Evolutionary conservation across 2,888 invertebrate species (phyloP), one percentile per base, ranked within the genome.

Genomic region (Drosophila gaucha): DNA sequence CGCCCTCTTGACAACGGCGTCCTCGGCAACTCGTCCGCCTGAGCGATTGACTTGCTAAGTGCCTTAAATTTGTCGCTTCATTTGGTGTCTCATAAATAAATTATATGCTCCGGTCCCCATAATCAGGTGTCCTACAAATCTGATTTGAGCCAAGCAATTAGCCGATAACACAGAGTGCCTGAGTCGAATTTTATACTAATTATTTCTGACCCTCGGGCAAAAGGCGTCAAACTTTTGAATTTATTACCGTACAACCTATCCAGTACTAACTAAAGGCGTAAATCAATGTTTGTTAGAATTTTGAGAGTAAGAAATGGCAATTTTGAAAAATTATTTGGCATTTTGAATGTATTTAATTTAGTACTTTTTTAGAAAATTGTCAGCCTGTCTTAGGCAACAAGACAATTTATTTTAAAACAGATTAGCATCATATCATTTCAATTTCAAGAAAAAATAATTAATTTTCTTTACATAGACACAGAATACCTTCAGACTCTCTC

Each of bases 121-220:
- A 83, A 86, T 88, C 84, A 84, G 70, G 59, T 65, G 52, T 44
- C 62, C 60, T 67, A 65, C 87, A 85, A 87, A 83, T 83, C 67
- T 64, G 89, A 87, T 83, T 83, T 87, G 64, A 67, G 88, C 76
- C 63, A 63, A 68, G 82, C 85, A 80, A 86, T 88, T 88, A 88
- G 65, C 62, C 66, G 73, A 86, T 86, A 82, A 66, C 54, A 28
- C 33, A 52, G 36, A 52, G 54, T 31, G 46, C 47, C 51, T 36
- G 43, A 39, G 26, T 43, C 20, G 22, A 54, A 30, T 78, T 80
- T 63, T 54, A 22, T 36, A 55, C 52, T 64, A 73, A 85, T 78
- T 60, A 83, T 86, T 79, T 56, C 43, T 47, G 50, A 30, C 10
- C 54, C 60, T 35, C 18, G 26, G 52, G 9, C 26, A 35, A 28